Conservation (phyloP, 2,888 invertebrate species). For the Microchrysa polita region DNA sequence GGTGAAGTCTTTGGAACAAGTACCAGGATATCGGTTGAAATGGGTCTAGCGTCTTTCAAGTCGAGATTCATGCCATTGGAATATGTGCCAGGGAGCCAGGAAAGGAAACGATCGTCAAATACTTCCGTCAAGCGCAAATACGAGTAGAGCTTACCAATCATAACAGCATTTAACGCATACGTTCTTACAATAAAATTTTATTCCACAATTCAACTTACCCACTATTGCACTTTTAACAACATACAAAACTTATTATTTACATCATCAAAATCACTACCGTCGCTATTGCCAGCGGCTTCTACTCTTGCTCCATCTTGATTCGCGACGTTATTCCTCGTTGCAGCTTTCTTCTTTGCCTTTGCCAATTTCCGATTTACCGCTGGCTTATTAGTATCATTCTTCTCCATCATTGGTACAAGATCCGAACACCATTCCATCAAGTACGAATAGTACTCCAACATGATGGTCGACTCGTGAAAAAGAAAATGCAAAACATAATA, state of each 20-base stretch:
- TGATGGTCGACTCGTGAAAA: constrained; percentile 58
- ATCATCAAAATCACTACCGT: constrained; percentile 57
- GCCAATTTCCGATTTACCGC: constrained; percentile 51
- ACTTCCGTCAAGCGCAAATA: no score
- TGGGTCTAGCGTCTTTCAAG: no score
- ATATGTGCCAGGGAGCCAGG: no score
- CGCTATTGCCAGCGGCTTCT: constrained; percentile 46
- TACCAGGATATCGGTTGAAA: no score
- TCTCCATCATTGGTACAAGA: constrained; percentile 58
- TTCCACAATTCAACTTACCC: no score
- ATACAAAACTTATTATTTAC: constrained; percentile 62
- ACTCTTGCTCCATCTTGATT: not conserved
- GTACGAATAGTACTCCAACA: constrained; percentile 61
- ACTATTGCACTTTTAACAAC: constrained; percentile 54
- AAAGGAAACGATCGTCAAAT: no score
- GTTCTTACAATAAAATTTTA: no score
- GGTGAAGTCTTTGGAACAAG: no score
- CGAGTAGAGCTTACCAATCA: no score
- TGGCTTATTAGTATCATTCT: constrained; percentile 51
- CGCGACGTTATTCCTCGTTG: not conserved
- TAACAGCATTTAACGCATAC: no score
- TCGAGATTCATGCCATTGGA: no score
- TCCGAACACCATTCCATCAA: constrained; percentile 58
- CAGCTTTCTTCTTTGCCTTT: constrained; percentile 57
- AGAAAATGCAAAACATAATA: constrained; percentile 68